These are phyloP conservation scores for Sturnira hondurensis DNA, from an alignment of 2,113 vertebrate species.

Conservation along the genomic window DNA sequence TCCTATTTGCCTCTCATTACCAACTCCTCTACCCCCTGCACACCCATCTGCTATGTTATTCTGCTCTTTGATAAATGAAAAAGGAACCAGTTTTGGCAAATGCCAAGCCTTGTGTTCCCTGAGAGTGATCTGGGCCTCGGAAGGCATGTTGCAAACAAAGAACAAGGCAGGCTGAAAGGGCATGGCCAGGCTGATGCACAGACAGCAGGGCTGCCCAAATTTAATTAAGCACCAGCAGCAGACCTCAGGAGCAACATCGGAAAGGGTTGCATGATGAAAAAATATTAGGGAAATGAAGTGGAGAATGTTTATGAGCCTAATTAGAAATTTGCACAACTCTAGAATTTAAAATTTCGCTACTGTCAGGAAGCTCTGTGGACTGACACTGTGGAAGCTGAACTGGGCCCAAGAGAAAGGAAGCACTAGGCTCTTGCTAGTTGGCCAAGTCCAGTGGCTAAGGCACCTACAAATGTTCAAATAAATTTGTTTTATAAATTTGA, in stretches of 20 bases:
- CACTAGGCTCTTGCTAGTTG: neutral
- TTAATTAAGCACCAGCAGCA: slow-evolving; percentile 31
- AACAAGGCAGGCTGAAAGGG: neutral
- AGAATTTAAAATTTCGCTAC: slow-evolving; percentile 23
- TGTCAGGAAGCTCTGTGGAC: neutral
- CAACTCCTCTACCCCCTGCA: neutral
- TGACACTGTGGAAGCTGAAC: neutral
- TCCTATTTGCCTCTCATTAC: neutral
- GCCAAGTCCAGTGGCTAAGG: neutral
- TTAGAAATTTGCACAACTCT: slow-evolving; percentile 51
- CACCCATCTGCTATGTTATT: slow-evolving; percentile 12
- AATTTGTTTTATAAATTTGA: too few relatives aligned
- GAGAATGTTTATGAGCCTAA: slow-evolving; percentile 58
- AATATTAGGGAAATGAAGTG: slow-evolving; percentile 27
- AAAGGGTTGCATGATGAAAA: slow-evolving; percentile 50
- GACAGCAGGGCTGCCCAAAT: neutral
- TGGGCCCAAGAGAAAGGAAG: neutral
- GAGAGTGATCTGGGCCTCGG: slow-evolving; percentile 6
- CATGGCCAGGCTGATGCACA: neutral
- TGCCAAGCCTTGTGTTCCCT: neutral
- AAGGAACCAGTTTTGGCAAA: slow-evolving; percentile 30
- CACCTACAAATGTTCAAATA: too few relatives aligned
- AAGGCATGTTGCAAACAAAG: neutral
- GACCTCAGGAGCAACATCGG: neutral
- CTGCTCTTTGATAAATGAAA: slow-evolving; percentile 43